Conservation (phyloP, 2,113 vertebrate genomes). For the Paracanthobrama guichenoti region DNA sequence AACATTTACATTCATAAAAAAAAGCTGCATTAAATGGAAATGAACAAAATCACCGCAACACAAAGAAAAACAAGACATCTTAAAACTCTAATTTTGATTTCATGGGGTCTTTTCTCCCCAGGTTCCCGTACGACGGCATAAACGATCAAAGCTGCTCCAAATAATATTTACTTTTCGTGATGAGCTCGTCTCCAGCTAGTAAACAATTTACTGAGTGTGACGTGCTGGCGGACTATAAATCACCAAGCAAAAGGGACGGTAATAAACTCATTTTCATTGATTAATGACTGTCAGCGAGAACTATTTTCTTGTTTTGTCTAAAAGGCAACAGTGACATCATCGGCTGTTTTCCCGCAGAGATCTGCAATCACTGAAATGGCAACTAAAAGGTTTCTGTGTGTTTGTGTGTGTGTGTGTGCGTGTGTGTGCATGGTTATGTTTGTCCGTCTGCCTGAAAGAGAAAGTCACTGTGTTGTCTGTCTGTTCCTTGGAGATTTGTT, state of each 20-base stretch:
- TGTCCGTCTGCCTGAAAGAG: background rate
- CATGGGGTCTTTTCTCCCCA: background rate
- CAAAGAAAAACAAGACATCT: background rate
- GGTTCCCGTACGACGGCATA: constrained; percentile 2
- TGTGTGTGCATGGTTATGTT: background rate
- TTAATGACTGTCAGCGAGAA: constrained; percentile 67
- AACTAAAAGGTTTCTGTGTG: constrained; percentile 49
- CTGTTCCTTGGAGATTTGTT: constrained; percentile 25
- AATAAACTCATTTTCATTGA: constrained; percentile 73
- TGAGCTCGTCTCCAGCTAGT: constrained; percentile 62
- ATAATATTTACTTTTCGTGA: constrained; percentile 66
- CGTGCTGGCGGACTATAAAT: constrained; percentile 71
- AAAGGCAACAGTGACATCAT: constrained; percentile 77
- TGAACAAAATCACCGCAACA: background rate
- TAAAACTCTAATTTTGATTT: background rate
- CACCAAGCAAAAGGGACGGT: constrained; percentile 72
- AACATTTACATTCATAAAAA: constrained; percentile 39
- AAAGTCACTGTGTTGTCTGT: constrained; percentile 57
- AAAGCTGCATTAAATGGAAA: background rate
- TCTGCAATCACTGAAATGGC: constrained; percentile 52
- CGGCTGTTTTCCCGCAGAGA: constrained; percentile 71
- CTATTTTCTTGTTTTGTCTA: constrained; percentile 76
- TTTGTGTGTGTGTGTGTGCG: constrained; percentile 57
- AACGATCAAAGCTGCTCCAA: constrained; percentile 47
- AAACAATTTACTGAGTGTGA: constrained; percentile 63